These are phyloP conservation scores for Eptatretus burgeri DNA, from an alignment of 2,113 vertebrate genomes.

Conservation along the genomic window DNA sequence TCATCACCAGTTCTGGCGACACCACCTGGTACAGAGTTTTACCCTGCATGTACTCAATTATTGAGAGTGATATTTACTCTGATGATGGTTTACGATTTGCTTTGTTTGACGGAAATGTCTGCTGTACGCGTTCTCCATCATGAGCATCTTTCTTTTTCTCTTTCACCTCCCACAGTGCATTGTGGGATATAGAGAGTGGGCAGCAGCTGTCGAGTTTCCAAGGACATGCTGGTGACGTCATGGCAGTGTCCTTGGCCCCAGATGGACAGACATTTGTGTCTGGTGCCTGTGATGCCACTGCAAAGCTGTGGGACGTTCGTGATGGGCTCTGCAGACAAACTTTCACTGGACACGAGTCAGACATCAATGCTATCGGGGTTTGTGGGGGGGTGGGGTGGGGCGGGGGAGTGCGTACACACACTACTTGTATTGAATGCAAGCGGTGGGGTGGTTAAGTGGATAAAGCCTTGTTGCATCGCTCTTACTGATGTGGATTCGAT, in stretches of 20 bases:
- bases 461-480: too few relatives aligned
- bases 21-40: conserved; percentile 46
- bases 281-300: conserved; percentile 67
- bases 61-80: too few relatives aligned
- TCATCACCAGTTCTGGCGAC: conserved; percentile 91
- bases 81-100: too few relatives aligned
- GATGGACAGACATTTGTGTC: conserved; percentile 78
- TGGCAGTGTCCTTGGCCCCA: conserved; percentile 63
- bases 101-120: too few relatives aligned
- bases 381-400: conserved; percentile 11
- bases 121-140: too few relatives aligned
- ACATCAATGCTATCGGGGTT: conserved; percentile 76
- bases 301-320: conserved; percentile 88
- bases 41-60: too few relatives aligned
- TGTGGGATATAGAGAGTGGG: conserved; percentile 93
- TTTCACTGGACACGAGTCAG: conserved; percentile 63
- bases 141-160: neutral
- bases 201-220: conserved; percentile 52
- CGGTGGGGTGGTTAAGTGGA: too few relatives aligned
- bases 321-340: conserved; percentile 64
- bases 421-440: too few relatives aligned
- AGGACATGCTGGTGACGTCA: conserved; percentile 79
- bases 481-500: too few relatives aligned
- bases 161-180: conserved; percentile 19
- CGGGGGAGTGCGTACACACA: too few relatives aligned